Base-by-base conservation (phyloP, 2,888 invertebrate genomes). In the Cheilosia urbana region DNA sequence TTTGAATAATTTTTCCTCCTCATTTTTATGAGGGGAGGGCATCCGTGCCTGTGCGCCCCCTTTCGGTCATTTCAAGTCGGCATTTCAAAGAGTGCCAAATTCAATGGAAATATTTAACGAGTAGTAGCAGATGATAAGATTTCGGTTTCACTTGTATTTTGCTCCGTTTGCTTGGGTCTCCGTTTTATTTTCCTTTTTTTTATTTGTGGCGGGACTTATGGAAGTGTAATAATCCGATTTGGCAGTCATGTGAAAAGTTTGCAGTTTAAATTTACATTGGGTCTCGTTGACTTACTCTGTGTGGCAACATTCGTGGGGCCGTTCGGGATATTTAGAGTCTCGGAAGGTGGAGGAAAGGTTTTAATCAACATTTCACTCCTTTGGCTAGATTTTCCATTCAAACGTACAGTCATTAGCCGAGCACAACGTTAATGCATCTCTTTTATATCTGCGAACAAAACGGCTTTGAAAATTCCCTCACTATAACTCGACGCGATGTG, bases 191-290 rank as follows among this genome's bases (percentile, higher is more conserved):
- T 1, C 24, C 24, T 24, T 24, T 24, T 24, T 24, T 24, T 2
- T 24, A 24, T 24, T 65, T 40, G 42, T 19, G 49, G 58, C 24
- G 27, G 24, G 37, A 65, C 45, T 71, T 81, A 30, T 71, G 55
- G 42, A 68, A 68, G 69, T 55, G 72, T 62, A 63, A 72, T 73
- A 78, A 83, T 83, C 72, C 49, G 63, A 65, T 60, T 72, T 82
- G 53, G 58, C 77, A 76, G 81, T 76, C 81, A 81, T 81, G 69
- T 57, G 76, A 76, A 81, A 81, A 81, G 81, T 81, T 81, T 75
- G 17, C 57, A 55, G 71, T 58, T 71, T 13, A 49, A 62, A 34
- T 75, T 75, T 47, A n/a, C 37, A 37, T 24, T 53, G n/a, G 45
- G 19, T 21, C 24, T 6, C 40, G 17, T 21, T 9, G 37, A n/a